phyloP scores from a whole-genome alignment of 1,140 invertebrate species.

The Drosophila busckii region DNA sequence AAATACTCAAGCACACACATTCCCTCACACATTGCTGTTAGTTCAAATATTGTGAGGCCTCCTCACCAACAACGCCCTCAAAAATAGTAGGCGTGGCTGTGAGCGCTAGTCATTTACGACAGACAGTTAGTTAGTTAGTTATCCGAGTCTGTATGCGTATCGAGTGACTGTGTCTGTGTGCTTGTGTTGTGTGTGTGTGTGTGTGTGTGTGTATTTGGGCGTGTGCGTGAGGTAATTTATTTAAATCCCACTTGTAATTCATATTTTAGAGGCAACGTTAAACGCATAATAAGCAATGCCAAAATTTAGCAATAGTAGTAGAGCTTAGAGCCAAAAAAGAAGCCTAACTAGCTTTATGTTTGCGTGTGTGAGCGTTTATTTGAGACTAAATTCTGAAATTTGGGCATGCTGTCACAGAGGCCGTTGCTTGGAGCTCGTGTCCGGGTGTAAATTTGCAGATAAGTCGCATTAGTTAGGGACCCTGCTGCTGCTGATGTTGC shows the following conservation, averaged over 20 bases:
- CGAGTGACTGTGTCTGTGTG: not conserved
- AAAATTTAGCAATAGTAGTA: conserved; percentile 3
- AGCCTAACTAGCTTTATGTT: conserved; percentile 3
- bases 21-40: conserved; percentile 11
- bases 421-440: conserved; percentile 42
- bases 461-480: conserved; percentile 64
- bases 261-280: conserved; percentile 59
- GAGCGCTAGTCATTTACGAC: conserved; percentile 3
- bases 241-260: conserved; percentile 73
- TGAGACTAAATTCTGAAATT: conserved; percentile 70
- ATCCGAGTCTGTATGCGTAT: conserved; percentile 3
- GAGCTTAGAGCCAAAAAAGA: conserved; percentile 14
- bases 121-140: conserved; percentile 9
- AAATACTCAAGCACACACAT: conserved; percentile 1
- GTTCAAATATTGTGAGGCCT: conserved; percentile 19
- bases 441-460: conserved; percentile 72
- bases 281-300: conserved; percentile 60
- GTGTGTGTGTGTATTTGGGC: conserved; percentile 17
- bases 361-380: conserved; percentile 50
- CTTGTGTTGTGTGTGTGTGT: not conserved
- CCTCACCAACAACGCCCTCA: conserved; percentile 1
- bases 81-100: not conserved
- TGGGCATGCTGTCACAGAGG: conserved; percentile 23
- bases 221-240: conserved; percentile 64
- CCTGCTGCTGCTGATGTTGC: conserved; percentile 7